Percentiles rank a stretch among this genome's conserved stretches.
Evolutionary conservation across 92 coral and sea anemone species (phyloP).

Genomic region (Porites cylindrica): DNA sequence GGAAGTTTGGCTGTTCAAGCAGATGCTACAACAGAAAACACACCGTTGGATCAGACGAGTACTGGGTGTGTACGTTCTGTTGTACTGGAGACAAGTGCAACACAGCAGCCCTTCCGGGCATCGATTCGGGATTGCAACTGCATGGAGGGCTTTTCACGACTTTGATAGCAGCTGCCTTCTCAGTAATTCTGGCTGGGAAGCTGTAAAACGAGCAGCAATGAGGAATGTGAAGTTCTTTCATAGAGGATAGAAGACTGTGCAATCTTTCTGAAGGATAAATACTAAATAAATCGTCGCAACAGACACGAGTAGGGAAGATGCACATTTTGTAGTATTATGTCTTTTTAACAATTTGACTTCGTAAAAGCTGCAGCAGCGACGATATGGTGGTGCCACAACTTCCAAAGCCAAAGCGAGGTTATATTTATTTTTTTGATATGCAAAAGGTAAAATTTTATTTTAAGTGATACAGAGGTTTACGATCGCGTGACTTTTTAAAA

Average conservation of each 20-base stretch:
- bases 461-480: no score
- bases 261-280: neutral
- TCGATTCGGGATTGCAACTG: neutral
- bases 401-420: no score
- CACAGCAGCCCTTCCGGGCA: slow-evolving; percentile 1
- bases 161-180: neutral
- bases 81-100: slow-evolving; percentile 21
- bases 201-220: neutral
- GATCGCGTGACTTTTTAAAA: no score
- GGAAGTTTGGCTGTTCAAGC: neutral
- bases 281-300: neutral
- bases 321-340: no score
- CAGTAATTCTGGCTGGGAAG: neutral
- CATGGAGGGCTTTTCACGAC: neutral
- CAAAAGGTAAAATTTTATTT: no score
- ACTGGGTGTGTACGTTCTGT: slow-evolving; percentile 11
- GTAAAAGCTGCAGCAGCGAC: no score
- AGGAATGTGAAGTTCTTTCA: neutral
- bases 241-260: neutral
- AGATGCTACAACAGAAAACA: neutral
- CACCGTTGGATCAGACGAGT: neutral
- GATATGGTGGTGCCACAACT: no score
- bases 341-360: no score
- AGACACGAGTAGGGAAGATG: neutral
- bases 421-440: no score